Evolutionary conservation across 2,888 invertebrate species (phyloP), one percentile per base, ranked within the genome.

Genomic region (Epirrhoe alternata): DNA sequence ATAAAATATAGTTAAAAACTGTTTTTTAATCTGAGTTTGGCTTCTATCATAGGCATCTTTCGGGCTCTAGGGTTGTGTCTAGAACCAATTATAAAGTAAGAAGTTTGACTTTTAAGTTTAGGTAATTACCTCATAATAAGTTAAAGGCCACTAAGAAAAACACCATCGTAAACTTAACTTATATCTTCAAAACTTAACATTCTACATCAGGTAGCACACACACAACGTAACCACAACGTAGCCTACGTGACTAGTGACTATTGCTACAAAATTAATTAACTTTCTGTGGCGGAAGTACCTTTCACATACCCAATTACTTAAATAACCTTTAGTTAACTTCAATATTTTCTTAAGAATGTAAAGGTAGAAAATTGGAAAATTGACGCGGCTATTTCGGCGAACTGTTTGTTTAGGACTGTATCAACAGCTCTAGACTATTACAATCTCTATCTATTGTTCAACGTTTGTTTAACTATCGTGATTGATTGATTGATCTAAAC

Each of bases 1-100:
- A 89, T 90, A 92, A 90, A 89, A 77, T 85, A 86, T 86, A 87
- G 85, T 84, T 85, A 82, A 84, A 82, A 73, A 70, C 68, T 64
- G 75, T 76, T 73, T 82, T 83, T 86, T 77, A 80, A 66, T 69
- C 16, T 5, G 64, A 35, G 59, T 72, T 68, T 70, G 47, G 35
- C 57, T 64, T 62, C 35, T 7, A 7, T 42, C 3, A 50, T 42
- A 42, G 38, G 1, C 24, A 24, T 24, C 24, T 24, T 24, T 24
- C 24, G 24, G 24, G 3, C 24, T 24, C 24, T 24, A 24, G 24
- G 24, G 24, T 24, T 2, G 3, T 1, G 24, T 24, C 24, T 24
- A 2, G 24, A 24, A 24, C 3, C 3, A 24, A 24, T 24, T 24
- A 24, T 24, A 24, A 24, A 24, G 24, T 24, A 2, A 24, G 24